Evolutionary conservation across 2,888 invertebrate genomes (phyloP), one percentile per base, ranked within the genome.

Genomic region (Phanerotoma sp.): DNA sequence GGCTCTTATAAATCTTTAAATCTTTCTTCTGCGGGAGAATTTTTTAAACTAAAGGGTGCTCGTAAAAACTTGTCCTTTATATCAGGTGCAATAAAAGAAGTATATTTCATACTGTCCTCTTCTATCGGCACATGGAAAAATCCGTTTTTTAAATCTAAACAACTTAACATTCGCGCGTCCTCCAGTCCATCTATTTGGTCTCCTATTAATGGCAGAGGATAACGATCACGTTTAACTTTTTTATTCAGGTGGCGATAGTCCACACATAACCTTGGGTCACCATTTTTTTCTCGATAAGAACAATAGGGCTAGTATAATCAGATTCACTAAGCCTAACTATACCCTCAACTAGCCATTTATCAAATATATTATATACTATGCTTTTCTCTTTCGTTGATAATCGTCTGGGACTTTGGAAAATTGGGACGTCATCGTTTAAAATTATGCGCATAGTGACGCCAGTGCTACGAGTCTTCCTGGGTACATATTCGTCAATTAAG

Each of bases 191-290:
- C 65, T 3, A 75, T 22, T 44, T 66, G 66, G 37, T 73, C 72
- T 11, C 72, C 61, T 9, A 65, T 58, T 5, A 61, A 41, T 5
- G 62, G 61, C 7, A 25, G 7, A 25, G 25, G 25, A 25, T 25
- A 25, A 6, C 25, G 5, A 7, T 25, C 25, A 6, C 25, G 5
- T 25, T 6, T 25, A 7, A 74, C 68, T 56, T 70, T 68, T 13
- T 56, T 54, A 60, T 78, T 78, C 2, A 77, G 45, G 20, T 61
- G 58, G 9, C 78, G 52, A 56, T 72, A 79, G 52, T 79, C 76
- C 0, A 78, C 64, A 56, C 76, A 78, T 10, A 70, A 46, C 38
- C 68, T 46, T 10, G 53, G 51, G 5, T 60, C 35, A 3, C 63
- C 63, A 11, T 66, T 60, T 54, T 68, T 45, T 70, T 54, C n/a